Base-by-base conservation (phyloP, 2,113 vertebrate species). In the Smithornis capensis region DNA sequence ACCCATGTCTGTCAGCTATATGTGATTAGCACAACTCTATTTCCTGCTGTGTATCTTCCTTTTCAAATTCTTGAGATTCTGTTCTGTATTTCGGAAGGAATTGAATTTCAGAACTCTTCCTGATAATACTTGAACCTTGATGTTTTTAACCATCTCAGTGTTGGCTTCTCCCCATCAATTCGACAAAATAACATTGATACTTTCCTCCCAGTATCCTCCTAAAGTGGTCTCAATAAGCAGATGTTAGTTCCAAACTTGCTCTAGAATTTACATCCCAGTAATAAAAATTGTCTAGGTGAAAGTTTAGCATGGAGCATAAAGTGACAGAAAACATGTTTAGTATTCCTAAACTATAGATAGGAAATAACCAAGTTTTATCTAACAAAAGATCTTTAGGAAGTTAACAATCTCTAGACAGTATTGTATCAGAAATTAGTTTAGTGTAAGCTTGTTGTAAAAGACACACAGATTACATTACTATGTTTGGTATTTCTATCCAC, bases 241-340 rank as follows among this genome's bases (percentile, higher is more conserved):
- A 74, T 85, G 47, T 81, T 56, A 63, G 62, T 89, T 96, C 87
- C 56, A 85, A 84, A 64, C 27, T 56, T 67, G 49, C 22, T 73
- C 31, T 91, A 50, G 37, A 92, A 82, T 93, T 95, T 96, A 62
- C 56, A 87, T 69, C 5, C 3, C 69, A 91, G 25, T 37, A 92
- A 56, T 94, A 53, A 97, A 95, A 84, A 37, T 86, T 19, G 44
- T 68, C 68, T 86, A 65, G 28, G 29, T 63, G 49, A 83, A 91
- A 91, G 88, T 92, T 94, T 74, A 96, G 15, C n/a, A 64, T 50
- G 62, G 22, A 64, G 14, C n/a, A 40, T 86, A 59, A 84, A 50
- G 13, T 70, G 23, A 33, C 3, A 33, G 40, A 91, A 83, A 27
- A 3, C 10, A 62, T 10, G 4, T 53, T 57, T 88, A 10, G 6